Conservation (phyloP, 1,140 invertebrate species). For the Brachystomella parvula region DNA sequence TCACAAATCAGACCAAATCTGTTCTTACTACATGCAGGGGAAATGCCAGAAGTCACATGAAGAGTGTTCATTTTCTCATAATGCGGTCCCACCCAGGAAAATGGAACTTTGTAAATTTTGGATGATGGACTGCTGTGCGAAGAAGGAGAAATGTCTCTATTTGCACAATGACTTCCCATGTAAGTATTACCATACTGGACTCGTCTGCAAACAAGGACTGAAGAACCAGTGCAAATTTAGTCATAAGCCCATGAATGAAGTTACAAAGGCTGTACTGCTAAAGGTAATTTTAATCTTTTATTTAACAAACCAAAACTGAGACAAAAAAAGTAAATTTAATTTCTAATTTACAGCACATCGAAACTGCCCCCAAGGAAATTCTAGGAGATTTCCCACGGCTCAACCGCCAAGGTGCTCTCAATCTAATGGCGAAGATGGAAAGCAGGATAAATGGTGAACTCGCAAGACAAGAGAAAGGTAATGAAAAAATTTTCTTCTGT, state of each 20-base stretch:
- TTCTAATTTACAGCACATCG: slow-evolving; percentile 60
- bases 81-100: slow-evolving; percentile 70
- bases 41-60: slow-evolving; percentile 73
- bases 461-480: slow-evolving; percentile 13
- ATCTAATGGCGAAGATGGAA: slow-evolving; percentile 37
- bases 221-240: slow-evolving; percentile 77
- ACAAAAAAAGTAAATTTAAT: neutral
- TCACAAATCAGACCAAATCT: slow-evolving; percentile 57
- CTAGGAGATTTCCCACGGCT: slow-evolving; percentile 75
- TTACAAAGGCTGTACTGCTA: slow-evolving; percentile 57
- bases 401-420: slow-evolving; percentile 59
- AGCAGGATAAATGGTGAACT: slow-evolving; percentile 19
- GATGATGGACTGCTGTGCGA: slow-evolving; percentile 88
- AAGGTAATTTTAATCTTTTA: slow-evolving; percentile 46
- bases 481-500: neutral
- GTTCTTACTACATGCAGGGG: slow-evolving; percentile 76
- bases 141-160: slow-evolving; percentile 89
- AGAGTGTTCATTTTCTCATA: slow-evolving; percentile 78
- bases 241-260: slow-evolving; percentile 72
- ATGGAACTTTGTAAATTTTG: slow-evolving; percentile 96
- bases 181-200: slow-evolving; percentile 90
- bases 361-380: slow-evolving; percentile 81
- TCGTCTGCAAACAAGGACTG: slow-evolving; percentile 68
- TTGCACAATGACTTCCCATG: slow-evolving; percentile 97
- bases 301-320: neutral